Percentiles rank a stretch among this genome's conserved stretches.
phyloP scores from a whole-genome alignment of 2,797 vertebrate genomes.

The Semaprochilodus insignis region DNA sequence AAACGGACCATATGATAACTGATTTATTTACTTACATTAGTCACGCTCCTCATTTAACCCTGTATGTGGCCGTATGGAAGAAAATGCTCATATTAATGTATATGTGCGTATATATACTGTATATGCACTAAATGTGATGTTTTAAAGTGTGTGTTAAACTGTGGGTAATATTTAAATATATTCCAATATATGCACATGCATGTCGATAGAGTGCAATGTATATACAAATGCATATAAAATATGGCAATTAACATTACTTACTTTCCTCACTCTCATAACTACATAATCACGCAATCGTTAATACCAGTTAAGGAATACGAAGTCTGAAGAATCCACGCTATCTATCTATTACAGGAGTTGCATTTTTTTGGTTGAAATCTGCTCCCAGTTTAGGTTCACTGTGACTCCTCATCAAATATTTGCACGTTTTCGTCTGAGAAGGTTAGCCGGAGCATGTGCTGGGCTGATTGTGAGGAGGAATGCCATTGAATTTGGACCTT shows the following conservation, averaged over 20 bases:
- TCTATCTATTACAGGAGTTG: background rate
- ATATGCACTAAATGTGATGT: no score
- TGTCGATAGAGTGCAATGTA: no score
- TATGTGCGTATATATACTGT: no score
- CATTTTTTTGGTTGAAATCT: background rate
- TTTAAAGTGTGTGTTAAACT: no score
- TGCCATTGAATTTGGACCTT: slow-evolving; percentile 82
- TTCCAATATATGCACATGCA: no score
- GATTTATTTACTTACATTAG: background rate
- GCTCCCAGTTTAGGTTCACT: background rate
- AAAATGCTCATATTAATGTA: no score
- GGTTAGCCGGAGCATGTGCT: slow-evolving; percentile 70
- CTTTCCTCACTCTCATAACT: background rate
- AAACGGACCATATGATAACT: background rate
- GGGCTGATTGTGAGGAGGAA: slow-evolving; percentile 76
- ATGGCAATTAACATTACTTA: background rate
- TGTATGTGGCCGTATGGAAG: background rate
- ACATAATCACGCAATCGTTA: background rate
- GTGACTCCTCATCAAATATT: slow-evolving; percentile 62
- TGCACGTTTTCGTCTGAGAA: slow-evolving; percentile 48
- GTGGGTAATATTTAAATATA: no score
- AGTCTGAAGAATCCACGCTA: background rate
- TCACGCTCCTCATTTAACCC: background rate
- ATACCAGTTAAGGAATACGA: background rate
- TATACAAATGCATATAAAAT: no score